A percentile compares a stretch with the other conserved stretches of the same genome.
These are phyloP conservation scores for Cryptoblepharus egeriae DNA, from an alignment of 2,797 vertebrate genomes.

Conservation along the genomic window DNA sequence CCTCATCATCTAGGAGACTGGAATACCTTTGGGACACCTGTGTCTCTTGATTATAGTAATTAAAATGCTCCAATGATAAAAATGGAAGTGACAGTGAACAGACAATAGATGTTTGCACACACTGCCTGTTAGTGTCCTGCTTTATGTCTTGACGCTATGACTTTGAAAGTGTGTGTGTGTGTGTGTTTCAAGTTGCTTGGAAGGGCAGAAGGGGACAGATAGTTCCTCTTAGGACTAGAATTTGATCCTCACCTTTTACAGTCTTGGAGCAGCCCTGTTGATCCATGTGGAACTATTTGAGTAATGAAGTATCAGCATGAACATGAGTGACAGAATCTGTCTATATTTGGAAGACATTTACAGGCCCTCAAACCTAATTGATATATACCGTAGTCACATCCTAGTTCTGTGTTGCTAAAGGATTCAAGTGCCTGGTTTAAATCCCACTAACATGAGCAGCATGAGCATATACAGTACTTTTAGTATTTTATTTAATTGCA, in stretches of 20 bases:
- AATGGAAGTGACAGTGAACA: conserved; percentile 41
- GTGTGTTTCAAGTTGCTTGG: conserved; percentile 27
- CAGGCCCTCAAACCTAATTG: not conserved
- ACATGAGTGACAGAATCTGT: conserved; percentile 26
- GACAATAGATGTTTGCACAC: not conserved
- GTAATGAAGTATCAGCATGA: conserved; percentile 15
- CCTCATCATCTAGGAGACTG: not conserved
- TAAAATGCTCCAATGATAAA: conserved; percentile 38
- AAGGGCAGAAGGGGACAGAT: not conserved
- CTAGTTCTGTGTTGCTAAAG: not conserved
- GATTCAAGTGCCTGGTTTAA: not conserved
- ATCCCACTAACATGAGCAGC: not conserved
- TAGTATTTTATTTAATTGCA: not conserved
- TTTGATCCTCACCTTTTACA: conserved; percentile 20
- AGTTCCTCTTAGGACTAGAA: not conserved
- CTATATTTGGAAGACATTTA: conserved; percentile 24
- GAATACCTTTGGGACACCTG: not conserved
- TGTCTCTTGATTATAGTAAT: not conserved
- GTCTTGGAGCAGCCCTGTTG: not conserved
- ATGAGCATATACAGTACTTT: not conserved
- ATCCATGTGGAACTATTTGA: conserved; percentile 14
- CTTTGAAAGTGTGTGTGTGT: conserved; percentile 52
- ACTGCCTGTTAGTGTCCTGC: conserved; percentile 22
- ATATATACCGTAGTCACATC: conserved; percentile 1
- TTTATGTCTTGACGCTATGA: conserved; percentile 49